Evolutionary conservation across 2,113 vertebrate genomes (phyloP).

Genomic region (Microcebus tavaratra): DNA sequence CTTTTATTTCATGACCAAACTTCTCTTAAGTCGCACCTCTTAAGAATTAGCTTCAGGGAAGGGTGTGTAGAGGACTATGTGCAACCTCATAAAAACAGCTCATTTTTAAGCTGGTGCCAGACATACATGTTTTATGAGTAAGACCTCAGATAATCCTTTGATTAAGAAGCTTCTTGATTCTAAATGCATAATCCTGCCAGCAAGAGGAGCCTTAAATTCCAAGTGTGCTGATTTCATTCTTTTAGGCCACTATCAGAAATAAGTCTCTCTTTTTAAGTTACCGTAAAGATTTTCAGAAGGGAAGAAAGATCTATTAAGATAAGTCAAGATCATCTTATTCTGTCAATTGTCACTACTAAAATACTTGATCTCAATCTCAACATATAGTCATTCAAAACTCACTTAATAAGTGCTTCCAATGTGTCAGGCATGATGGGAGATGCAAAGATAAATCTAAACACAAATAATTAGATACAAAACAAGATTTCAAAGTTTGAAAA

Average conservation of each 20-base stretch:
- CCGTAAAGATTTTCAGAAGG: conserved; percentile 21
- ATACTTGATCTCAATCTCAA: conserved; percentile 27
- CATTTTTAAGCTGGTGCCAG: conserved; percentile 78
- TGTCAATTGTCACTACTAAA: conserved; percentile 36
- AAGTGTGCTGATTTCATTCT: conserved; percentile 30
- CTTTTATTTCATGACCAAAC: conserved; percentile 74
- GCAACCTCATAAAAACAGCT: conserved; percentile 78
- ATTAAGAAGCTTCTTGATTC: conserved; percentile 70
- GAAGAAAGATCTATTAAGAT: conserved; percentile 7
- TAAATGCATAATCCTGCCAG: conserved; percentile 61
- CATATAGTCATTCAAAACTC: conserved; percentile 23
- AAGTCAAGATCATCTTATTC: conserved; percentile 13
- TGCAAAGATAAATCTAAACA: neutral
- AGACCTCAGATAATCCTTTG: conserved; percentile 73
- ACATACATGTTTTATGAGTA: conserved; percentile 75
- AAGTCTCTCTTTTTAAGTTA: conserved; percentile 23
- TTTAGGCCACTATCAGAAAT: conserved; percentile 31
- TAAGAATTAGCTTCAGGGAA: conserved; percentile 84
- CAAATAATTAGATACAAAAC: neutral
- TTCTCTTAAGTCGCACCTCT: conserved; percentile 77
- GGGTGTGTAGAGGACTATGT: conserved; percentile 72
- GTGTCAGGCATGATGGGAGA: neutral
- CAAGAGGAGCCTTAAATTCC: conserved; percentile 8
- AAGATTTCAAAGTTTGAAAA: conserved; percentile 11
- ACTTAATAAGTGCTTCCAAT: neutral